Conservation (phyloP, 2,113 vertebrate species). For the Nothocercus julius region DNA sequence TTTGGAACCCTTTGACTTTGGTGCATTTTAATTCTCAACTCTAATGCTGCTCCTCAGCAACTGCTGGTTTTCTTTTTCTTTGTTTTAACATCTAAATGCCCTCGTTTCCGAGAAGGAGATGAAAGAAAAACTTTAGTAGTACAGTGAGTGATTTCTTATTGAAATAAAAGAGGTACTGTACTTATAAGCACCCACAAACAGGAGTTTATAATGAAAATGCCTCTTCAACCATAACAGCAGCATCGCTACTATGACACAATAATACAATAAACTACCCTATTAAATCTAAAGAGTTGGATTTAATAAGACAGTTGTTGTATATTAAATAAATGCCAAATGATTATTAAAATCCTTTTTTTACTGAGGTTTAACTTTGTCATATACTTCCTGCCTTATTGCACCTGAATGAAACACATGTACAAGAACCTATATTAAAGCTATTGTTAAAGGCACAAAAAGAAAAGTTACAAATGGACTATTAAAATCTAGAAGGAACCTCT, state of each 20-base stretch:
- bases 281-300: conserved; percentile 74
- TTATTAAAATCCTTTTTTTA: conserved; percentile 78
- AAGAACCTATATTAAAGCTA: conserved; percentile 70
- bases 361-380: conserved; percentile 72
- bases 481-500: conserved; percentile 57
- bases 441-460: conserved; percentile 48
- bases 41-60: neutral
- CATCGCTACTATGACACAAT: conserved; percentile 11
- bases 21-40: neutral
- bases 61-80: neutral
- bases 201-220: conserved; percentile 78
- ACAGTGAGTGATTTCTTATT: conserved; percentile 65
- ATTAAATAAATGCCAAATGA: conserved; percentile 78
- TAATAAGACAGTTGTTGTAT: conserved; percentile 73
- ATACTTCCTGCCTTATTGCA: conserved; percentile 70
- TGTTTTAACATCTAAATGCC: neutral
- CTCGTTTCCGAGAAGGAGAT: conserved; percentile 15
- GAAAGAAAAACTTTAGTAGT: neutral
- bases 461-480: conserved; percentile 65
- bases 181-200: conserved; percentile 75
- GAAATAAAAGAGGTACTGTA: conserved; percentile 74
- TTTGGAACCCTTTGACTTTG: neutral
- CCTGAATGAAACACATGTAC: conserved; percentile 60
- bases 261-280: conserved; percentile 74
- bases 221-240: conserved; percentile 77